phyloP scores from a whole-genome alignment of 1,140 invertebrate genomes.

The Mercenaria mercenaria region DNA sequence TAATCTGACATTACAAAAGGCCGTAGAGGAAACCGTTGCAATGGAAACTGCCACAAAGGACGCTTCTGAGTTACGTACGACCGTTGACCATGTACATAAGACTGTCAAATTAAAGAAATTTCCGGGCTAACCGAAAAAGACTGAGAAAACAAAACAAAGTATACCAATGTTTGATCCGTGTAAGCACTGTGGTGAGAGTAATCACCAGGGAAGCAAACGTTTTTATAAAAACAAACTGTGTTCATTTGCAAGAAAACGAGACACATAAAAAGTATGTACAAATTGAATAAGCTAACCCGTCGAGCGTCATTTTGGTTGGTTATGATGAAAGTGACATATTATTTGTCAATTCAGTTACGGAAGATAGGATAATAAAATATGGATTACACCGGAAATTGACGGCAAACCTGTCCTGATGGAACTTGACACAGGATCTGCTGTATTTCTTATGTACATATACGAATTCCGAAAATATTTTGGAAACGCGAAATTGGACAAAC shows the following conservation, averaged over 20 bases:
- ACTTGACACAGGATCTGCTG: slow-evolving; percentile 13
- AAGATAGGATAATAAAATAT: background rate
- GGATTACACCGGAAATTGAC: background rate
- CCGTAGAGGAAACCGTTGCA: slow-evolving; percentile 58
- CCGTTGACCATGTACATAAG: background rate
- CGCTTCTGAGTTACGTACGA: slow-evolving; percentile 28
- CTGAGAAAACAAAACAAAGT: background rate
- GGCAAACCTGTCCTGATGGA: background rate
- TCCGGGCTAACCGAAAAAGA: background rate
- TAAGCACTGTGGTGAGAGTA: background rate
- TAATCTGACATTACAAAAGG: slow-evolving; percentile 55
- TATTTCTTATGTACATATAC: background rate
- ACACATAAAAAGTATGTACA: background rate
- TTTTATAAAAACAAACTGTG: background rate
- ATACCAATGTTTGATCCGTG: background rate
- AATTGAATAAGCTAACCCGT: background rate
- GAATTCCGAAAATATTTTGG: background rate
- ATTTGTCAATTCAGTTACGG: background rate
- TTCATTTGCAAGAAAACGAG: background rate
- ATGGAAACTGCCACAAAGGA: slow-evolving; percentile 64
- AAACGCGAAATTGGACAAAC: background rate
- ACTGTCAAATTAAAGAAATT: background rate
- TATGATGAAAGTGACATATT: background rate
- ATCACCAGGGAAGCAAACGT: background rate
- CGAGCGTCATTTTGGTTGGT: background rate